Base-by-base conservation (phyloP, 1,140 invertebrate genomes). In the Amyelois transitella region DNA sequence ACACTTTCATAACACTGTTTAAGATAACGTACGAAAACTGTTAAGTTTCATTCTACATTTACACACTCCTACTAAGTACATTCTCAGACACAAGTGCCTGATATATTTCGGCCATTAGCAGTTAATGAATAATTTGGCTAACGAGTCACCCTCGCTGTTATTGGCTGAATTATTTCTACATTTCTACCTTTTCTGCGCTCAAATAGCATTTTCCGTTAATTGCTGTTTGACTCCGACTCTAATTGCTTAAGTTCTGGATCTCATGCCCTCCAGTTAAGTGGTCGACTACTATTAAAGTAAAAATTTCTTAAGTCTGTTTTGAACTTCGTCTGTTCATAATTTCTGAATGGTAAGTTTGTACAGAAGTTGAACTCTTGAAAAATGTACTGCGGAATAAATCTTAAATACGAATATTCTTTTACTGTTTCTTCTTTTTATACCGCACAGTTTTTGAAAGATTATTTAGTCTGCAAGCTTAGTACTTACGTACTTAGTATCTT, bases 241-340 rank as follows among this genome's bases (percentile, higher is more conserved):
- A 86, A 86, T 86, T 86, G 82, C 82, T 86, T 84, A 86, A 86
- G 79, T 84, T 86, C 77, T 69, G 68, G 76, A 86, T 83, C 81
- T 82, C 77, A 72, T 79, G 66, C 75, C 77, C 73, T 68, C 72
- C 56, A 66, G 69, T 69, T 72, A 78, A 84, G 75, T 81, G 79
- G 76, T 73, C 67, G 75, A 79, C 67, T 83, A 77, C 75, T 77
- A 77, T 78, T 82, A 77, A 75, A 79, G 72, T 76, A 76, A 82
- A 86, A 82, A 77, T 72, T 77, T 76, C 72, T 77, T 74, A 69
- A 81, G 71, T 73, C 66, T 72, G 80, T 84, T 79, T 77, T 75
- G 64, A 79, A 86, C 63, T 81, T 61, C 48, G 57, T 58, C 67
- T 67, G 66, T 77, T 77, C 66, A 76, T 75, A 76, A 72, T 75